Conservation (phyloP, 1,140 invertebrate species). For the Sinella curviseta region DNA sequence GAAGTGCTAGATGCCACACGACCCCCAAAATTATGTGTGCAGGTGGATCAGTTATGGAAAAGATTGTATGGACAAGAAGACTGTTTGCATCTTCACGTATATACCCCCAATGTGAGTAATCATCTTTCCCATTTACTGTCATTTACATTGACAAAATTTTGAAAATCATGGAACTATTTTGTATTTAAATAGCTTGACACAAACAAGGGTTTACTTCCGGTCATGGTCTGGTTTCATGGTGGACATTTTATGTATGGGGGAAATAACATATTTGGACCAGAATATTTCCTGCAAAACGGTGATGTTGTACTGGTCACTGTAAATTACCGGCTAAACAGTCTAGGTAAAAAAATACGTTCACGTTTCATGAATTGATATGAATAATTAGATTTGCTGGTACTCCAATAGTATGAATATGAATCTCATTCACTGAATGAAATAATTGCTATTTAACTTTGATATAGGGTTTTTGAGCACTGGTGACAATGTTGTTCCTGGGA, state of each 20-base stretch:
- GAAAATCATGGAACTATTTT: background rate
- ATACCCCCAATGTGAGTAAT: constrained; percentile 9
- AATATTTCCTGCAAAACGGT: background rate
- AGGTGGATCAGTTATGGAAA: background rate
- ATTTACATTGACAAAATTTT: background rate
- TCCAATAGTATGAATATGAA: background rate
- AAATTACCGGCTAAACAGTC: constrained; percentile 9
- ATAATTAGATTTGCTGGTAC: background rate
- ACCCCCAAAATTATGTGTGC: background rate
- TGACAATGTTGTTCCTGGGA: background rate
- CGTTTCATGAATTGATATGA: background rate
- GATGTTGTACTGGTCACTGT: constrained; percentile 29
- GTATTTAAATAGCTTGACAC: background rate
- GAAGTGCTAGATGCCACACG: background rate
- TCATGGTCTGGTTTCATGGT: constrained; percentile 21
- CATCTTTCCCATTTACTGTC: background rate
- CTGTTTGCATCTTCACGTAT: background rate
- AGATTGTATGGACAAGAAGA: background rate
- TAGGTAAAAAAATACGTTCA: background rate
- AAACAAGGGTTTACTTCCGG: background rate
- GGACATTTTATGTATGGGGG: constrained; percentile 28
- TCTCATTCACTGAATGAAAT: no score
- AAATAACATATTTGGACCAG: constrained; percentile 8
- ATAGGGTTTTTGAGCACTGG: constrained; percentile 14
- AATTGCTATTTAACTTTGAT: no score